Evolutionary conservation across 2,888 invertebrate species (phyloP), one percentile per base, ranked within the genome.

Genomic region (Peribatodes rhomboidaria): DNA sequence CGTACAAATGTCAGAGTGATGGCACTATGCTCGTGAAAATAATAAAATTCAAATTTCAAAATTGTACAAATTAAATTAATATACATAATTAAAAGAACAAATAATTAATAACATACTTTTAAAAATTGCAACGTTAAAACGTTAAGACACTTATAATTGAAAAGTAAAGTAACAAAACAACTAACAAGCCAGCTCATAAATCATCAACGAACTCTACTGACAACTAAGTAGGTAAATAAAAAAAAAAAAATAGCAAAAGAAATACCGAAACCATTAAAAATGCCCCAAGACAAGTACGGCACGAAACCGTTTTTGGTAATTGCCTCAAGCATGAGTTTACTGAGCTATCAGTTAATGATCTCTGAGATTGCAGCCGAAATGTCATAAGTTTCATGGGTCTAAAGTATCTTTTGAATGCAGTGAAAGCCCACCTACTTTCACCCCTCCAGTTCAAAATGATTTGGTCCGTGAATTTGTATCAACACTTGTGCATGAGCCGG

Each of bases 401-500:
- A 77, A 75, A 76, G 61, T 75, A 78, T 78, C 77, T 82, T 79
- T 72, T 74, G 74, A 77, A 75, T 77, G 75, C 75, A 88, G 92
- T 83, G 92, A 92, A 92, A 91, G 92, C 86, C 73, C 72, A 75
- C 76, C 78, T 82, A 86, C 88, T 87, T 88, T 88, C 87, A 84
- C 85, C 84, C 85, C 75, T 67, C 67, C 71, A 49, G 54, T 6
- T 49, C 37, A 56, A 61, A 80, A 85, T 81, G 80, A 87, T 86
- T 87, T 76, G 76, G 83, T 76, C 75, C 79, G 85, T 83, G 82
- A 87, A 91, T 87, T 84, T 86, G 88, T 91, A 90, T 82, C 88
- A 85, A 81, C 81, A 81, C 77, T 82, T 81, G 83, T 74, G 78
- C 81, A 76, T 82, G 82, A 69, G 71, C 64, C 31, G 74, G 71